Evolutionary conservation across 2,113 vertebrate genomes (phyloP).

Genomic region (Chloropsis hardwickii): DNA sequence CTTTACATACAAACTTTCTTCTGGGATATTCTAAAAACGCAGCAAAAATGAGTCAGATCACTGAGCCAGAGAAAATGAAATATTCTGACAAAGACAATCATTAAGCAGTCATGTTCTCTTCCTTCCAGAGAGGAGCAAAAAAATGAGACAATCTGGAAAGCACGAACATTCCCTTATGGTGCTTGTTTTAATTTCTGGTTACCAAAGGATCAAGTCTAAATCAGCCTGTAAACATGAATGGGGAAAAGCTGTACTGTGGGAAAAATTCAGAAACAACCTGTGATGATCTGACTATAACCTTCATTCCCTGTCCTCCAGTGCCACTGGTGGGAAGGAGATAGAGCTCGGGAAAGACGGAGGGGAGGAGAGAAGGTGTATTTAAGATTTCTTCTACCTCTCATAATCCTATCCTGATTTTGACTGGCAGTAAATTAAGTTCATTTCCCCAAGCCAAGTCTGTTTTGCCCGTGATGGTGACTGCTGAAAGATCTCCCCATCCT

Average conservation of each 20-base stretch:
- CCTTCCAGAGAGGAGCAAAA: not conserved
- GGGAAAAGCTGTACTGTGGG: rapidly evolving
- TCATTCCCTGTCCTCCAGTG: not conserved
- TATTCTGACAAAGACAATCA: not conserved
- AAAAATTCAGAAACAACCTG: not conserved
- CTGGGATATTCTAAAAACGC: conserved; percentile 68
- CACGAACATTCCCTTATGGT: rapidly evolving
- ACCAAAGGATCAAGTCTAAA: not conserved
- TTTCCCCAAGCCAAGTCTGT: not conserved
- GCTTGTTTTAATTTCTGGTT: not conserved
- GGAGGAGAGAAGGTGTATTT: not conserved
- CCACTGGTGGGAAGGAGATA: rapidly evolving
- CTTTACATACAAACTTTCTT: conserved; percentile 80
- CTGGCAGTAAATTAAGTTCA: not conserved
- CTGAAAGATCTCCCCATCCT: not conserved
- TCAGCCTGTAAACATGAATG: rapidly evolving
- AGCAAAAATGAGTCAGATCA: not conserved
- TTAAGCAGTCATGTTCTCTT: not conserved
- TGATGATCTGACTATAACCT: not conserved
- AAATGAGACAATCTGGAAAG: not conserved
- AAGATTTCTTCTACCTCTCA: not conserved
- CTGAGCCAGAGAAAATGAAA: not conserved
- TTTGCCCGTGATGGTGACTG: not conserved
- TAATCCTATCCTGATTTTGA: not conserved
- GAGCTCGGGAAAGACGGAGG: too few relatives aligned